phyloP scores from a whole-genome alignment of 2,113 vertebrate species.

The Phainopepla nitens region DNA sequence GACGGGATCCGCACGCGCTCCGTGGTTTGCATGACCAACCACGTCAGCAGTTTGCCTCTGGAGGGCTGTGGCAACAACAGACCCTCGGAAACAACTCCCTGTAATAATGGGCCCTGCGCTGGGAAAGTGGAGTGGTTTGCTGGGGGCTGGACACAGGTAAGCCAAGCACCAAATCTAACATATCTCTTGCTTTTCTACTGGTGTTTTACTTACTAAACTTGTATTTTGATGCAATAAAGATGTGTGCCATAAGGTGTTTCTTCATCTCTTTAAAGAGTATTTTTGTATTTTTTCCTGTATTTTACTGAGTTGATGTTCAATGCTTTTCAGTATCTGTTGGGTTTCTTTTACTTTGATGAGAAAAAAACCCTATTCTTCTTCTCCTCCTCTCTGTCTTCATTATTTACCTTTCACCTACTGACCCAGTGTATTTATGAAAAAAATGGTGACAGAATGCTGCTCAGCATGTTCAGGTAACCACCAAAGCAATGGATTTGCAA shows the following conservation, averaged over 20 bases:
- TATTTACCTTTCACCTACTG: not conserved
- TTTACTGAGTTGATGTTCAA: not conserved
- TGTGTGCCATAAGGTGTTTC: not conserved
- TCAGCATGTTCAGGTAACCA: not conserved
- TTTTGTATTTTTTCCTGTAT: not conserved
- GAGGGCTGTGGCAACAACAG: conserved; percentile 88
- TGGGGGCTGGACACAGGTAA: conserved; percentile 92
- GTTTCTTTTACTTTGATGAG: not conserved
- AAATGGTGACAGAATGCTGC: not conserved
- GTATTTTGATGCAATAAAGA: not conserved
- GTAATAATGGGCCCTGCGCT: conserved; percentile 85
- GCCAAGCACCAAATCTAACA: not conserved
- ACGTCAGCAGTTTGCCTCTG: conserved; percentile 87
- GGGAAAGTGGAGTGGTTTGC: conserved; percentile 91
- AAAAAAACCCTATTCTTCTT: not conserved
- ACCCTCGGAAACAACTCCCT: conserved; percentile 78
- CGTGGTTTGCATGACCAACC: conserved; percentile 88
- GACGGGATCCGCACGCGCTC: conserved; percentile 80
- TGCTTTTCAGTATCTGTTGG: not conserved
- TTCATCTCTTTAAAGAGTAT: not conserved
- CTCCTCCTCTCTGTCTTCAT: not conserved
- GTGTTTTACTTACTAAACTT: not conserved
- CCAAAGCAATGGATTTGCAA: not conserved
- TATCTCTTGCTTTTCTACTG: not conserved
- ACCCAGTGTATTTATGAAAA: not conserved